Conservation (phyloP, 2,797 vertebrate genomes). For the Morus bassanus region DNA sequence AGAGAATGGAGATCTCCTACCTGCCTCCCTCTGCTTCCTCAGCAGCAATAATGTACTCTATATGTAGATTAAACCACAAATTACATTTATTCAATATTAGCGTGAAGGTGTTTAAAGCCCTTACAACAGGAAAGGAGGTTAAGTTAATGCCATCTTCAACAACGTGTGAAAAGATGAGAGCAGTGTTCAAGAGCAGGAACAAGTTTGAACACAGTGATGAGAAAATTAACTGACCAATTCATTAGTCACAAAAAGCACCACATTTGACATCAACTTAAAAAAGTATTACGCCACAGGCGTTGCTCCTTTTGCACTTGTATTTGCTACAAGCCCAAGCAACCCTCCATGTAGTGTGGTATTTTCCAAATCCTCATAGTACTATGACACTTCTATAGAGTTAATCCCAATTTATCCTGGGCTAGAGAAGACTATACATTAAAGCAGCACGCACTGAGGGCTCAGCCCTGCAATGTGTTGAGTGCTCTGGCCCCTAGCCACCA, state of each 20-base stretch:
- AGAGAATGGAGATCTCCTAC: not conserved
- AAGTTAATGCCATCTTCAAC: not conserved
- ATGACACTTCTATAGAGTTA: not conserved
- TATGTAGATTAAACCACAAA: not conserved
- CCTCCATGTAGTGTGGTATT: accelerated
- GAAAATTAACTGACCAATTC: slow-evolving; percentile 22
- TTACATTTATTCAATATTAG: not conserved
- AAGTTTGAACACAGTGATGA: not conserved
- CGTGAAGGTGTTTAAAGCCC: not conserved
- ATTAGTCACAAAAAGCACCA: not conserved
- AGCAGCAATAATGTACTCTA: not conserved
- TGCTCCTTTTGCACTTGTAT: not conserved
- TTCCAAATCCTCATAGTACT: not conserved
- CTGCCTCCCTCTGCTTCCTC: not conserved
- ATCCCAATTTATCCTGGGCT: not conserved
- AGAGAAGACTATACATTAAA: not conserved
- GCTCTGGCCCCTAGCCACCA: slow-evolving; percentile 21
- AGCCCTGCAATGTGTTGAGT: not conserved
- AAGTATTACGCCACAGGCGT: not conserved
- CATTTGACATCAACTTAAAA: not conserved
- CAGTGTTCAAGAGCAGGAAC: not conserved
- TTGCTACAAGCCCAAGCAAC: not conserved
- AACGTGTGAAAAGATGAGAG: not conserved
- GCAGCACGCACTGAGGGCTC: not conserved
- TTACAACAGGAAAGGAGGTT: not conserved